phyloP scores from a whole-genome alignment of 2,113 vertebrate species.

The Bufo bufo region DNA sequence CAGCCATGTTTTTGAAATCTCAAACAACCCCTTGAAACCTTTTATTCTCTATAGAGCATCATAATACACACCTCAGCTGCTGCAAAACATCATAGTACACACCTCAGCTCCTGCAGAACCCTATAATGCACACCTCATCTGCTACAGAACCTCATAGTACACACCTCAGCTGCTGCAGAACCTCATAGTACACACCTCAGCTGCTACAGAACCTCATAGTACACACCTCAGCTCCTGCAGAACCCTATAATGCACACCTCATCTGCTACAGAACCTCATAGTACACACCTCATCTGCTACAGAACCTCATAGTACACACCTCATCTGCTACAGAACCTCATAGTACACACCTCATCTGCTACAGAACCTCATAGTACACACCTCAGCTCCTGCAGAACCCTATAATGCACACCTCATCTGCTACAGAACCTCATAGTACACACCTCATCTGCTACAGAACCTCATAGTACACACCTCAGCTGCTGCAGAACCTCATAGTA shows the following conservation, averaged over 20 bases:
- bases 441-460: background rate
- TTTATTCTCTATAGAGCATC: background rate
- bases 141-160: background rate
- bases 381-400: background rate
- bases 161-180: background rate
- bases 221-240: background rate
- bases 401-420: background rate
- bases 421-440: background rate
- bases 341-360: too few relatives aligned
- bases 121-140: background rate
- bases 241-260: background rate
- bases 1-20: background rate
- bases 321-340: background rate
- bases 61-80: background rate
- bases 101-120: background rate
- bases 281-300: background rate
- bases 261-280: background rate
- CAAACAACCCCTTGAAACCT: background rate
- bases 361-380: background rate
- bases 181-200: background rate
- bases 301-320: background rate
- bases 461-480: background rate
- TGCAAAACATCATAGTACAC: background rate
- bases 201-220: background rate
- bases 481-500: background rate